Base-by-base conservation (phyloP, 1,140 invertebrate genomes). In the Drosophila melanica region DNA sequence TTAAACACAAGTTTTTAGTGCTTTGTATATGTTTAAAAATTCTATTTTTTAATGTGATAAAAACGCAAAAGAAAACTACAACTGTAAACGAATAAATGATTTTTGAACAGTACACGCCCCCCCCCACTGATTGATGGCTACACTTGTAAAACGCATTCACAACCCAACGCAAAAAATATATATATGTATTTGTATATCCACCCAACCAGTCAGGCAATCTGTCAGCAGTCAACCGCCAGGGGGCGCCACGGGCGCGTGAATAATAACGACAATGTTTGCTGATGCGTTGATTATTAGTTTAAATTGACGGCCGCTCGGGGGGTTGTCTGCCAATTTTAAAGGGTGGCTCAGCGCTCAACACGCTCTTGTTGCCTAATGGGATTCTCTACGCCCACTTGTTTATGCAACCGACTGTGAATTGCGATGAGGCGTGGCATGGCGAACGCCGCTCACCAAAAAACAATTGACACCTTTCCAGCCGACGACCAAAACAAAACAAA, bases 281-380 rank as follows among this genome's bases (percentile, higher is more conserved):
- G 90, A 91, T 91, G 90, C 90, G 90, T 87, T 87, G 77, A 91
- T 91, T 91, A 91, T 91, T 91, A 90, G 90, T 84, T 91, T 91
- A 91, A 91, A 91, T 84, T 86, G 77, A 73, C 73, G 81, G 73
- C 70, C 67, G 77, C 74, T 67, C 53, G 58, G 70, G 78, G 79
- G 66, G 48, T 50, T 67, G 60, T 77, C 68, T 74, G n/a, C 39
- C 60, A 30, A 37, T 7, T 48, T 4, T 10, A 20, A 35, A 39
- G 44, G 41, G 44, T 60, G 48, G 59, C 57, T 67, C 37, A 16
- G 9, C 45, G 30, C 48, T 39, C 39, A 58, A 37, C 67, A 48
- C n/a, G n/a, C 57, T 60, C 70, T 78, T 63, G 50, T 47, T 47
- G 41, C 55, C 53, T 90, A 91, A 91, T 91, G 84, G 90, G 86